phyloP scores from a whole-genome alignment of 2,113 vertebrate genomes.

The Semicossyphus pulcher region DNA sequence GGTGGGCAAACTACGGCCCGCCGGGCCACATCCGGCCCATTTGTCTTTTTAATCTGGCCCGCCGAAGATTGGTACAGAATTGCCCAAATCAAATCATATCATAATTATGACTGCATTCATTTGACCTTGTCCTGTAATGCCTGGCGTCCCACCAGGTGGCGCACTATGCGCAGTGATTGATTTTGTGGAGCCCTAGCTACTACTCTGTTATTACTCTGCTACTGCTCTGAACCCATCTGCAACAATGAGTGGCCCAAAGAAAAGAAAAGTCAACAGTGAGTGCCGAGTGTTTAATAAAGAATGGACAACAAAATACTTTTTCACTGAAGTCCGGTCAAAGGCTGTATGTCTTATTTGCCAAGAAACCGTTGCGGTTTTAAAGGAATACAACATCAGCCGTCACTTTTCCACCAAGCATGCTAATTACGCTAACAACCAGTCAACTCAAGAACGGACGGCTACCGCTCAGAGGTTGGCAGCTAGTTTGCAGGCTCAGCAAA shows the following conservation, averaged over 20 bases:
- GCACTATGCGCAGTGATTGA: no score
- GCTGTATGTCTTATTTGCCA: slow-evolving; percentile 19
- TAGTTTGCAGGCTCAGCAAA: slow-evolving; percentile 10
- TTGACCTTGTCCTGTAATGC: background rate
- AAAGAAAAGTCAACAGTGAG: slow-evolving; percentile 17
- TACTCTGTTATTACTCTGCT: background rate
- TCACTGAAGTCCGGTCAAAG: background rate
- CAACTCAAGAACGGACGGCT: background rate
- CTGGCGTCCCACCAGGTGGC: background rate
- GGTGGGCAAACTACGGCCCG: no score
- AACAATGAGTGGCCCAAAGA: background rate
- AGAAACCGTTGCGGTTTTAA: slow-evolving; percentile 22
- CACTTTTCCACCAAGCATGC: slow-evolving; percentile 36
- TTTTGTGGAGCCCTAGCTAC: no score
- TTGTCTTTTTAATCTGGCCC: background rate
- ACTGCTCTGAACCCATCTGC: background rate
- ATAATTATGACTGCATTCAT: background rate
- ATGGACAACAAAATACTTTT: slow-evolving; percentile 12
- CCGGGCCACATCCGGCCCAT: background rate
- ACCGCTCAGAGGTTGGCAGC: slow-evolving; percentile 2
- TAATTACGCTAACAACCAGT: background rate
- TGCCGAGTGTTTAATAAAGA: slow-evolving; percentile 2
- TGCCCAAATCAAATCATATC: background rate
- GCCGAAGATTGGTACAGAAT: background rate
- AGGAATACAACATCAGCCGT: slow-evolving; percentile 29